phyloP scores from a whole-genome alignment of 2,797 vertebrate species.

The Cichlasoma orientale region DNA sequence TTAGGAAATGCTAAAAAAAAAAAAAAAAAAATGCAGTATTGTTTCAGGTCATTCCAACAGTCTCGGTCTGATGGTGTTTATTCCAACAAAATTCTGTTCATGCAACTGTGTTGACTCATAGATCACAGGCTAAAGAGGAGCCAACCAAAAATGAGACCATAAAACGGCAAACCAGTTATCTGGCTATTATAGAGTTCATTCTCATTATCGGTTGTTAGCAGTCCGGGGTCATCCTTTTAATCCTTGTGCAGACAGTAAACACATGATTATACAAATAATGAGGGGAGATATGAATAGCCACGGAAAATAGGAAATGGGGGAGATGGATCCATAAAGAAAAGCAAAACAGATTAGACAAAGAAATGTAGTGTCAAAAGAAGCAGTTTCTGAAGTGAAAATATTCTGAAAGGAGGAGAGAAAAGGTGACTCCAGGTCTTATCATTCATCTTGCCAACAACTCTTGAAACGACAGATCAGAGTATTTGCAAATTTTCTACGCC shows the following conservation, averaged over 20 bases:
- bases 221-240: constrained; percentile 44
- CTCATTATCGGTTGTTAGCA: constrained; percentile 52
- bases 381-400: background rate
- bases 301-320: constrained; percentile 1
- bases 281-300: constrained; percentile 27
- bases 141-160: constrained; percentile 33
- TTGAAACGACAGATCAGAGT: background rate
- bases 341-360: constrained; percentile 2
- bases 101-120: constrained; percentile 24
- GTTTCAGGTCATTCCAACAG: background rate
- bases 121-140: constrained; percentile 40
- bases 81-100: constrained; percentile 21
- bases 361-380: background rate
- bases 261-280: constrained; percentile 49
- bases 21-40: background rate
- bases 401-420: background rate
- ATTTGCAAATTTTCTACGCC: background rate
- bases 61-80: constrained; percentile 6
- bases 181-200: constrained; percentile 37
- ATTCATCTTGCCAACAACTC: background rate
- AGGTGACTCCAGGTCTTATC: background rate
- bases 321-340: constrained; percentile 17
- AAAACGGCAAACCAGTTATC: constrained; percentile 37
- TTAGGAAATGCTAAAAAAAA: background rate
- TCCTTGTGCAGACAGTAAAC: constrained; percentile 46